Evolutionary conservation across 1,140 invertebrate species (phyloP).

Genomic region (Drosophila ficusphila): DNA sequence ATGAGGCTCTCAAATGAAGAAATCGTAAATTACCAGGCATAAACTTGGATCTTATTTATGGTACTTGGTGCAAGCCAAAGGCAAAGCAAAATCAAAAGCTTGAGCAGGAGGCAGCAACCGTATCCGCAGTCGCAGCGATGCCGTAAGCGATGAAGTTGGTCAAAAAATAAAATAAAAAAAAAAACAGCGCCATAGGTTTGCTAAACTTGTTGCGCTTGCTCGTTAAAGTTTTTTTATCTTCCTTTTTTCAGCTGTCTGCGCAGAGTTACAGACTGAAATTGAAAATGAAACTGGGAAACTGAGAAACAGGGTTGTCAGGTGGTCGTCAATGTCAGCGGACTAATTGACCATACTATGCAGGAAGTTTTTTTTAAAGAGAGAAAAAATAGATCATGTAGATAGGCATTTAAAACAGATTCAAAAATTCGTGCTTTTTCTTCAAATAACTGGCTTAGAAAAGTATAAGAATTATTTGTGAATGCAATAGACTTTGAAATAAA

Average conservation of each 20-base stretch:
- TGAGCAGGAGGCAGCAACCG: slow-evolving; percentile 39
- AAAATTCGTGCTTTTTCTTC: too few relatives aligned
- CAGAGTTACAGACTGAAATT: slow-evolving; percentile 46
- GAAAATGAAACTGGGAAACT: slow-evolving; percentile 28
- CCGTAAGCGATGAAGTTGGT: slow-evolving; percentile 76
- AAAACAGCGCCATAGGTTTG: slow-evolving; percentile 57
- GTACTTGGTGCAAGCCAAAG: slow-evolving; percentile 73
- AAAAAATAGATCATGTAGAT: background rate
- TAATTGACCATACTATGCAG: slow-evolving; percentile 17
- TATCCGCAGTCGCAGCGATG: slow-evolving; percentile 53
- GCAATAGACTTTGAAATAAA: too few relatives aligned
- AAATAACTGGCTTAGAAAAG: too few relatives aligned
- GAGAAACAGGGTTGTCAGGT: slow-evolving; percentile 46
- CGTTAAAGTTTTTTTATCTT: slow-evolving; percentile 25
- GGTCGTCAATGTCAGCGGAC: slow-evolving; percentile 39
- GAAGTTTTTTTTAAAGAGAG: slow-evolving; percentile 7
- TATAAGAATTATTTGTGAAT: too few relatives aligned
- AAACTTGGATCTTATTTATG: slow-evolving; percentile 39
- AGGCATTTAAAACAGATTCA: too few relatives aligned
- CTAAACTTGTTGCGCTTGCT: slow-evolving; percentile 69
- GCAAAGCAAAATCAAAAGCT: slow-evolving; percentile 43
- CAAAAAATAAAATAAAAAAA: slow-evolving; percentile 50
- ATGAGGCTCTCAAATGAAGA: slow-evolving; percentile 6
- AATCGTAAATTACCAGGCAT: slow-evolving; percentile 38
- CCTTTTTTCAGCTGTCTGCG: slow-evolving; percentile 36